Evolutionary conservation across 2,888 invertebrate species (phyloP), one percentile per base, ranked within the genome.

Genomic region (Mythimna loreyi): DNA sequence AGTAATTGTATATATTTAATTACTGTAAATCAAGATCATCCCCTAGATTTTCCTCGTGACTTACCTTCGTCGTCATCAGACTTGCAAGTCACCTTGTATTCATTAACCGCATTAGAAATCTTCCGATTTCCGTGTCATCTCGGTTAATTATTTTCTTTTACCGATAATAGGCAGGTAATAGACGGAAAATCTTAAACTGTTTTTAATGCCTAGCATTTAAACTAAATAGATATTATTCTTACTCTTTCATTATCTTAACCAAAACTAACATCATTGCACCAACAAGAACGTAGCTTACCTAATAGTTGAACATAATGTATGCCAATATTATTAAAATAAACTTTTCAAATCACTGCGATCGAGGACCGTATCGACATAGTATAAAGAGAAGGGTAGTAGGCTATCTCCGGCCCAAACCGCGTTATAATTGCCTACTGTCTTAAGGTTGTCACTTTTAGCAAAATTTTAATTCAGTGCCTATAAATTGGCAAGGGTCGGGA

Each of bases 111-210:
- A 47, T 23, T 43, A 19, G 7, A 21, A 30, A 68, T 56, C 16
- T 49, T 23, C 28, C 7, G 8, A 23, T 36, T 67, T 67, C 66
- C 43, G 33, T 19, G 8, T 52, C 30, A 43, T 67, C 50, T 11
- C 40, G 28, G 11, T 8, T 21, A 36, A 36, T 49, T 0, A 21
- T 64, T 65, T 64, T 33, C 58, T 19, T 65, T 49, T 49, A 64
- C 2, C 11, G 0, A 19, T 13, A 6, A 13, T 23, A 21, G 11
- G 7, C 43, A 21, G 13, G 16, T 33, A 33, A 55, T 3, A 21
- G 23, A 16, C 19, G 16, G 2, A 13, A 64, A 11, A 19, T 16
- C 7, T 16, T 25, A n/a, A 11, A 23, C 3, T 13, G 3, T 21
- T 25, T 13, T 13, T 13, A 40, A 2, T 55, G 1, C 19, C 19